A percentile compares a stretch with the other conserved stretches of the same genome.
phyloP scores from a whole-genome alignment of 2,113 vertebrate species.

The Ceratotherium simum region DNA sequence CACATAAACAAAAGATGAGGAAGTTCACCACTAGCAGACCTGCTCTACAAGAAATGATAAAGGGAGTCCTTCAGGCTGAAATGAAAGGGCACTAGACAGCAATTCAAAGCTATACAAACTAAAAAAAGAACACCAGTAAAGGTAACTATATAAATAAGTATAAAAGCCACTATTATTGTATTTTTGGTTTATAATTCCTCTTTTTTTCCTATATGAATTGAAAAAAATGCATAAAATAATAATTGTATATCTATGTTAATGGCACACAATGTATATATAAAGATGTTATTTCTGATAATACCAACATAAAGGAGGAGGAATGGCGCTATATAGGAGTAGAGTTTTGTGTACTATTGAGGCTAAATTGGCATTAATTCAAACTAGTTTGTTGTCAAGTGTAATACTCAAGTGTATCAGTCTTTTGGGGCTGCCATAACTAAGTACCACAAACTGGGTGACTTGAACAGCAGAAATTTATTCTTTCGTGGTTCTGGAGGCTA shows the following conservation, averaged over 20 bases:
- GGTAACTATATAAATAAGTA: not conserved
- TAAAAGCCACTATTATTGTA: not conserved
- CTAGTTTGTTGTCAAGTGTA: not conserved
- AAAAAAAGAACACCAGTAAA: not conserved
- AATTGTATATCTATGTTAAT: not conserved
- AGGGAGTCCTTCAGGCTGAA: not conserved
- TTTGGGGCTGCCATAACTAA: not conserved
- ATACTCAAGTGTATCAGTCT: not conserved
- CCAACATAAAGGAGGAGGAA: not conserved
- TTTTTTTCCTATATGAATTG: not conserved
- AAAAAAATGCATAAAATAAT: not conserved
- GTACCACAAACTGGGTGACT: not conserved
- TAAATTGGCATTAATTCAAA: conserved; percentile 12
- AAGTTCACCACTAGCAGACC: not conserved
- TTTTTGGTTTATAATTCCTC: not conserved
- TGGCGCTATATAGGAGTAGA: not conserved
- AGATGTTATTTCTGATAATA: not conserved
- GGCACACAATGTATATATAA: not conserved
- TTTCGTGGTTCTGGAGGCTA: not conserved
- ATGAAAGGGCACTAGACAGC: not conserved
- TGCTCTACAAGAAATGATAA: not conserved
- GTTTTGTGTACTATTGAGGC: not conserved
- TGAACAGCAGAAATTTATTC: not conserved
- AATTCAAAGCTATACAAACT: not conserved
- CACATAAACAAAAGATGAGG: not conserved